Conservation (phyloP, 23 tunicate genomes). For the Diplosoma virens region DNA sequence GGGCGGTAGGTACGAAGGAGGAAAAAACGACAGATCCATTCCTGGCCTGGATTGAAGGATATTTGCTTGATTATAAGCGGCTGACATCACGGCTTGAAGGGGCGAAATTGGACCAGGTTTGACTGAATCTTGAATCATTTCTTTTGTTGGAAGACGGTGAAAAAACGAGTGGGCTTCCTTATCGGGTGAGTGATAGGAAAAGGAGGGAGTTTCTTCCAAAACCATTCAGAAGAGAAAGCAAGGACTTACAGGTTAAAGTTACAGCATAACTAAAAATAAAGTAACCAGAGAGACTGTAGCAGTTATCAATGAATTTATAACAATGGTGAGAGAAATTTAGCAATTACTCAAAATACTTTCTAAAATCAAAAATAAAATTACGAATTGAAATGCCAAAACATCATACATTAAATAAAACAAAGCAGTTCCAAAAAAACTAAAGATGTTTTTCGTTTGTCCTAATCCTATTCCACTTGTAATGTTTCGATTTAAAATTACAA, state of each 20-base stretch:
- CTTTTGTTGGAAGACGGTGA: neutral
- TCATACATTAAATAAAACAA: no score
- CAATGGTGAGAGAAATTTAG: neutral
- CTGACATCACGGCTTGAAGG: constrained; percentile 84
- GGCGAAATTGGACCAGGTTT: constrained; percentile 92
- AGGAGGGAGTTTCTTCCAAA: neutral
- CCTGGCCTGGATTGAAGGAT: constrained; percentile 64
- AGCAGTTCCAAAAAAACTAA: no score
- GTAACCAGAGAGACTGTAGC: neutral
- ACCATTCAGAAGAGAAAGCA: constrained; percentile 21
- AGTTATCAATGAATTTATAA: neutral
- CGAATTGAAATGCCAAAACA: no score
- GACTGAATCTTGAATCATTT: constrained; percentile 92
- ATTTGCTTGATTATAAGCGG: constrained; percentile 39
- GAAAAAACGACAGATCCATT: constrained; percentile 61
- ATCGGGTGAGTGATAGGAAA: neutral
- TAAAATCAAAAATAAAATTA: no score
- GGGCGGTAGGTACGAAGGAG: constrained; percentile 73
- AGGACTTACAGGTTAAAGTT: neutral
- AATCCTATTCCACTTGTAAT: no score
- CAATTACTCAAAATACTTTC: neutral
- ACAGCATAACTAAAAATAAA: neutral
- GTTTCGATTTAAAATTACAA: no score
- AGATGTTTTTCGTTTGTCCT: no score
- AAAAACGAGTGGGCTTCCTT: neutral